These are phyloP conservation scores for Anoplophora glabripennis DNA, from an alignment of 1,140 invertebrate genomes.

Conservation along the genomic window DNA sequence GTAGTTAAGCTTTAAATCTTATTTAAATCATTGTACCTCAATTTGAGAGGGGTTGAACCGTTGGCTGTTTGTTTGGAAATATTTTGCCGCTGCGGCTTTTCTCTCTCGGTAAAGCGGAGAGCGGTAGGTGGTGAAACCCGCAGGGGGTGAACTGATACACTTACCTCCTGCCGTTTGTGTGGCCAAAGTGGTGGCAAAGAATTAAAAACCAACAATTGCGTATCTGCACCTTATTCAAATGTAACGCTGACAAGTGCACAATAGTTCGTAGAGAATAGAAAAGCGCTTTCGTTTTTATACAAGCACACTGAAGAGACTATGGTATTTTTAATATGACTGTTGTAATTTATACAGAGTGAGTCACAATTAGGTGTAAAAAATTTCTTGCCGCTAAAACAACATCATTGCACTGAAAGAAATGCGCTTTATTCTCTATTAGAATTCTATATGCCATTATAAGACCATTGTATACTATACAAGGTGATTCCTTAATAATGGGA, in stretches of 20 bases:
- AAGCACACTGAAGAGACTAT: no score
- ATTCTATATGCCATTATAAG: no score
- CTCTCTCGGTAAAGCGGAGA: neutral
- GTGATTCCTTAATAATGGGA: no score
- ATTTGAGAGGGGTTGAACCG: conserved; percentile 7
- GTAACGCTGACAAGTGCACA: conserved; percentile 5
- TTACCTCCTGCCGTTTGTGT: neutral
- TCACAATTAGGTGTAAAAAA: no score
- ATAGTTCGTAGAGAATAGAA: neutral
- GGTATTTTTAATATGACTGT: no score
- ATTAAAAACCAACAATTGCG: neutral
- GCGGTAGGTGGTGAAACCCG: neutral
- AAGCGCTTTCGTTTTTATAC: no score
- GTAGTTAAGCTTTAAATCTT: conserved; percentile 3
- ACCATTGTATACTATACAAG: no score
- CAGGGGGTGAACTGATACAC: conserved; percentile 6
- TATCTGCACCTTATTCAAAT: conserved; percentile 5
- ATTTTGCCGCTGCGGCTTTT: neutral
- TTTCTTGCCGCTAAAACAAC: no score
- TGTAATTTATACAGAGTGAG: no score
- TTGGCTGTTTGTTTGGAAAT: conserved; percentile 4
- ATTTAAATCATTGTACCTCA: conserved; percentile 6
- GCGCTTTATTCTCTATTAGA: no score
- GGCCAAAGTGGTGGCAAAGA: neutral
- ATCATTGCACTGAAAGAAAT: no score